These are phyloP conservation scores for Falco berigora DNA, from an alignment of 2,797 vertebrate species.

Conservation along the genomic window DNA sequence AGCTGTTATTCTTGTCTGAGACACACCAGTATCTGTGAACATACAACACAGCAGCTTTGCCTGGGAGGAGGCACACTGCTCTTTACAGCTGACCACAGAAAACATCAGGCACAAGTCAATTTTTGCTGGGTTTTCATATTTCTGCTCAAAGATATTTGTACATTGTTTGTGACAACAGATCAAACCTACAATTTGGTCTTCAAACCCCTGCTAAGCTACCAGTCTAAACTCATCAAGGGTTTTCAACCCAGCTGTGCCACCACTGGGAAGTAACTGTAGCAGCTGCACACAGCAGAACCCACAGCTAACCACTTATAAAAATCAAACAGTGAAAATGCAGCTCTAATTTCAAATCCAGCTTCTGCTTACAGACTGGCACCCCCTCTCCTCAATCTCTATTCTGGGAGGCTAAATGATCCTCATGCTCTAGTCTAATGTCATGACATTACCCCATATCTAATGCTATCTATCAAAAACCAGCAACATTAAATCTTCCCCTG, in stretches of 20 bases:
- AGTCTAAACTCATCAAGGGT: background rate
- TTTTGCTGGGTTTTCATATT: background rate
- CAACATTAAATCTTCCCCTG: background rate
- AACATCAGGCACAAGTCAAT: background rate
- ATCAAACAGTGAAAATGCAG: background rate
- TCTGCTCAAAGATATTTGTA: background rate
- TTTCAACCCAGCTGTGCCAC: background rate
- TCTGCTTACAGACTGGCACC: background rate
- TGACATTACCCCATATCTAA: background rate
- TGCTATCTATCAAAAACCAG: background rate
- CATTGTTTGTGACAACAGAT: background rate
- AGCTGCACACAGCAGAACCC: background rate
- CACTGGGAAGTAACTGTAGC: background rate
- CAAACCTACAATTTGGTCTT: background rate
- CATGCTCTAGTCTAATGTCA: background rate
- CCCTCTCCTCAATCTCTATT: fast-evolving
- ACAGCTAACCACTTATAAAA: background rate
- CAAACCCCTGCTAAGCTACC: background rate
- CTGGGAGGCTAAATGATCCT: background rate
- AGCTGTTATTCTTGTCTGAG: background rate
- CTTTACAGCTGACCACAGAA: background rate
- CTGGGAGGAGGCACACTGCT: background rate
- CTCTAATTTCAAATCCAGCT: background rate
- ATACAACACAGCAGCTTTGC: background rate
- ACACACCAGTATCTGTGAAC: background rate